phyloP scores from a whole-genome alignment of 2,797 vertebrate genomes.

The Coregonus sp. region DNA sequence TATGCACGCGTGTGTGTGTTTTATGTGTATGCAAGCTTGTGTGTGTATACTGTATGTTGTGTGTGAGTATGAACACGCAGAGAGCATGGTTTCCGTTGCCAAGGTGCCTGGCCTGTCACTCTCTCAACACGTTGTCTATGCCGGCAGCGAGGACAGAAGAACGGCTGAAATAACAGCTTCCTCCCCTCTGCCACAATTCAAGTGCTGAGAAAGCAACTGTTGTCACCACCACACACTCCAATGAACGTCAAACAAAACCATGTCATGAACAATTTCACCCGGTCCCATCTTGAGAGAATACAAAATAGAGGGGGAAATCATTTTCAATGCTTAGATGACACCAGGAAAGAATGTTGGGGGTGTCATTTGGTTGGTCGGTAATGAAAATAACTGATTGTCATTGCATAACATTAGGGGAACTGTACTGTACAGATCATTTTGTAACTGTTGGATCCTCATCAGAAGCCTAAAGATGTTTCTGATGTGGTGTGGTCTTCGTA shows the following conservation, averaged over 20 bases:
- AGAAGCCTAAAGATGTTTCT: not conserved
- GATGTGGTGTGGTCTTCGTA: conserved; percentile 5
- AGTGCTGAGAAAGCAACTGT: conserved; percentile 18
- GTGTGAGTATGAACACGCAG: not conserved
- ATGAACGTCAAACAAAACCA: conserved; percentile 16
- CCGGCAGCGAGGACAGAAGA: not conserved
- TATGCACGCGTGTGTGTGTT: conserved; percentile 6
- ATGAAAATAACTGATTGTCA: not conserved
- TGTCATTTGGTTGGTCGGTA: not conserved
- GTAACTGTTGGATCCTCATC: not conserved
- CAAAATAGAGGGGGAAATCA: not conserved
- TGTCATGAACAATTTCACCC: not conserved
- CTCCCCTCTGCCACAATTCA: not conserved
- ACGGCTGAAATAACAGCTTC: conserved; percentile 5
- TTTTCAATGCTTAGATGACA: not conserved
- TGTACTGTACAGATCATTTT: not conserved
- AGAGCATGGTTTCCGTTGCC: not conserved
- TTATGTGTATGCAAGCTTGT: not conserved
- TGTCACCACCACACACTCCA: conserved; percentile 2
- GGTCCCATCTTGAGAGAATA: conserved; percentile 3
- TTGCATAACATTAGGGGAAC: not conserved
- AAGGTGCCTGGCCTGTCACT: conserved; percentile 5
- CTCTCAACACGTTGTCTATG: conserved; percentile 5
- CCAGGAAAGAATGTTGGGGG: not conserved
- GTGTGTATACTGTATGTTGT: not conserved